Evolutionary conservation across 2,888 invertebrate species (phyloP).

Genomic region (Spilarctia lutea): DNA sequence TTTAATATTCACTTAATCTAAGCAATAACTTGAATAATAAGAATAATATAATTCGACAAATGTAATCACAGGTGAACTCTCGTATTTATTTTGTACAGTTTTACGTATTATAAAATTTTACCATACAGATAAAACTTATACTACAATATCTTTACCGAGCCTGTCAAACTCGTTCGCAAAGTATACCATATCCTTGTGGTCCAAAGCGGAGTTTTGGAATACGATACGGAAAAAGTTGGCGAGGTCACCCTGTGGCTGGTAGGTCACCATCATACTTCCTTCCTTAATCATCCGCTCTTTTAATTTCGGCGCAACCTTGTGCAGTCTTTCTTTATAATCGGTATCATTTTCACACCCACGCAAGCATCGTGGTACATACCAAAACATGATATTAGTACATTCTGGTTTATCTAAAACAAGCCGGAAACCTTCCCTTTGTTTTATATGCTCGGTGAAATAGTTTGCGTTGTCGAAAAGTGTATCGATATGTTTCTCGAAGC

Average conservation of each 20-base stretch:
- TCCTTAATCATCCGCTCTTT: conserved; percentile 98
- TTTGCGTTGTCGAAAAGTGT: conserved; percentile 91
- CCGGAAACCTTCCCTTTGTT: conserved; percentile 90
- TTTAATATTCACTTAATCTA: conserved; percentile 26
- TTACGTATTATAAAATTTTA: conserved; percentile 36
- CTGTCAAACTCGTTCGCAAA: conserved; percentile 95
- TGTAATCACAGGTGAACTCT: conserved; percentile 73
- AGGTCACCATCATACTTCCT: conserved; percentile 98
- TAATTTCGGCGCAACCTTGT: conserved; percentile 95
- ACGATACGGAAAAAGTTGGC: conserved; percentile 99
- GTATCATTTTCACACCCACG: conserved; percentile 83
- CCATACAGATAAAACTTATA: conserved; percentile 57
- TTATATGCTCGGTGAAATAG: conserved; percentile 90
- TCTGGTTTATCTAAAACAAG: conserved; percentile 93
- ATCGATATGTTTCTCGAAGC: conserved; percentile 92
- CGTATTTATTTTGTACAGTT: conserved; percentile 27
- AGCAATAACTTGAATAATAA: conserved; percentile 32
- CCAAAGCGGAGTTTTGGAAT: conserved; percentile 95
- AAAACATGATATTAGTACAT: conserved; percentile 98
- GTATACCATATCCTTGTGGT: conserved; percentile 93
- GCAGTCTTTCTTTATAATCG: conserved; percentile 88
- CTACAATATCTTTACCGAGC: conserved; percentile 89
- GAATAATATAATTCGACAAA: conserved; percentile 35
- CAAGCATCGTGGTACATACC: conserved; percentile 95
- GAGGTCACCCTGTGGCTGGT: conserved; percentile 94